These are phyloP conservation scores for Macrotis lagotis DNA, from an alignment of 2,113 vertebrate genomes.

Conservation along the genomic window DNA sequence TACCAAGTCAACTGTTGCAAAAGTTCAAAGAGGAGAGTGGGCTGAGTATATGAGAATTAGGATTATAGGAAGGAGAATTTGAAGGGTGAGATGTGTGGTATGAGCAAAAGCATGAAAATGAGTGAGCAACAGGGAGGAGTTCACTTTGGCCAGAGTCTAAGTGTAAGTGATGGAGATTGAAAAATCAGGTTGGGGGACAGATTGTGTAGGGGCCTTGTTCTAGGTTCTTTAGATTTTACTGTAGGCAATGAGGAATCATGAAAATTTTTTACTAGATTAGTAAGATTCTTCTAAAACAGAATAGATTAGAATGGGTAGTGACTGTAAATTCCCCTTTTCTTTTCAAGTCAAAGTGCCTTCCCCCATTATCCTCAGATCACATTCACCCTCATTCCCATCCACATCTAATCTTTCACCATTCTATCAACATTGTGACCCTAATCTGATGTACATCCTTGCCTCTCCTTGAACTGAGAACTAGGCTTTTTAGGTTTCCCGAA, in stretches of 20 bases:
- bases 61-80: not conserved
- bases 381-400: not conserved
- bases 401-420: not conserved
- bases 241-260: not conserved
- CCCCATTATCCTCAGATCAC: not conserved
- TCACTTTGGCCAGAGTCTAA: not conserved
- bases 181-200: not conserved
- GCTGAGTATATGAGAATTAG: not conserved
- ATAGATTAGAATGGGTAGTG: not conserved
- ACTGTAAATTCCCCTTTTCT: not conserved
- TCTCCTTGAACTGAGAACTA: not conserved
- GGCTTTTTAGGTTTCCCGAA: not conserved
- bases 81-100: not conserved
- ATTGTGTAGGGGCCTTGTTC: not conserved
- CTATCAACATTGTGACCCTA: not conserved
- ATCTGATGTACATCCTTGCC: not conserved
- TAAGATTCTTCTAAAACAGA: not conserved
- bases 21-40: not conserved
- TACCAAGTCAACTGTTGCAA: not conserved
- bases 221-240: not conserved
- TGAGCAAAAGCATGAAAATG: not conserved
- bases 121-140: not conserved
- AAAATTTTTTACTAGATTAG: not conserved
- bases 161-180: not conserved
- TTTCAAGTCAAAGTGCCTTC: not conserved